phyloP scores from a whole-genome alignment of 2,113 vertebrate genomes.

The Cromileptes altivelis region DNA sequence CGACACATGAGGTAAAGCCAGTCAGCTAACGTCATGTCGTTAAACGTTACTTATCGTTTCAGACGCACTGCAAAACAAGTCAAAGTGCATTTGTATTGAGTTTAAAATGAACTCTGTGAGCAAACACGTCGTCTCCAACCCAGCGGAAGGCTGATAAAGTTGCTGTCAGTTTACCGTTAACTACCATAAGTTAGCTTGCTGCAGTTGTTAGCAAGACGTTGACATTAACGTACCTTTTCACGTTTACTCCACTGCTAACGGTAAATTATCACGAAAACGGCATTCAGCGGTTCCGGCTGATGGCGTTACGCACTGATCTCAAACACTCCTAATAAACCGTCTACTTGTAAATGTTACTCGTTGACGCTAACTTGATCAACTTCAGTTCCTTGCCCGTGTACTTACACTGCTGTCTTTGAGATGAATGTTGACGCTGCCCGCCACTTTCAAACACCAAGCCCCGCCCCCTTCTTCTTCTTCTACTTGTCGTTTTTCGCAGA shows the following conservation, averaged over 20 bases:
- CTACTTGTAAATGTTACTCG: background rate
- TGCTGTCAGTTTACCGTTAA: background rate
- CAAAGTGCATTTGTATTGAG: background rate
- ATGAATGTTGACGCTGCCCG: slow-evolving; percentile 59
- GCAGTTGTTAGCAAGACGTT: background rate
- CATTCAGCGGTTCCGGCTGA: background rate
- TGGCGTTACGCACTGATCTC: fast-evolving
- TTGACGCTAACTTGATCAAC: background rate
- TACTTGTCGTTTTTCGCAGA: background rate
- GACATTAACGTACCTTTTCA: slow-evolving; percentile 37
- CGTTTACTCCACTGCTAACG: slow-evolving; percentile 11
- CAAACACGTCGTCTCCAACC: background rate
- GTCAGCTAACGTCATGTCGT: background rate
- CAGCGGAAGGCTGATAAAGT: background rate
- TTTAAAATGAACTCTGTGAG: fast-evolving
- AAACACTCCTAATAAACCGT: background rate
- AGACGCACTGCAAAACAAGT: background rate
- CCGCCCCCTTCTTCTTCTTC: slow-evolving; percentile 70
- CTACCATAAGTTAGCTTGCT: background rate
- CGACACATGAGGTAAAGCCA: no score
- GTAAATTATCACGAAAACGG: slow-evolving; percentile 16
- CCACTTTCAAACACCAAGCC: slow-evolving; percentile 83
- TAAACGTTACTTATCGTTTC: background rate
- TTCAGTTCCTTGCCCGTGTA: background rate
- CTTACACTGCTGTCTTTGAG: fast-evolving